Evolutionary conservation across 2,888 invertebrate species (phyloP).

Genomic region (Drosophila nr. perissopoda): DNA sequence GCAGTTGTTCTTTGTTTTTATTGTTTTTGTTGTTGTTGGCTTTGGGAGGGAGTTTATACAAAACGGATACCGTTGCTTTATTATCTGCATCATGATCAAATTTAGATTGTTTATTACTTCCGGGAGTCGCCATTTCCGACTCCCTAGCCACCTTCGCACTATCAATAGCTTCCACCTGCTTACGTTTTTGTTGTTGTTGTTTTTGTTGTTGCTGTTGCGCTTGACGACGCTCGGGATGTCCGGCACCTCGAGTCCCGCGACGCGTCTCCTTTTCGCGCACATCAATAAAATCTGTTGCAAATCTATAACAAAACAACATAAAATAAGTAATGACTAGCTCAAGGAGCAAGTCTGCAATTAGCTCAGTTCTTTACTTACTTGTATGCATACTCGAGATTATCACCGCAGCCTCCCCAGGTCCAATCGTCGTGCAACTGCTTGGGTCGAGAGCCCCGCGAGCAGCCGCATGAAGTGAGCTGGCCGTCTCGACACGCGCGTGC

Average conservation of each 20-base stretch:
- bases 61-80: conserved; percentile 17
- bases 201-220: conserved; percentile 30
- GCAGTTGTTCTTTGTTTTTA: conserved; percentile 22
- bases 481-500: conserved; percentile 97
- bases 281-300: conserved; percentile 97
- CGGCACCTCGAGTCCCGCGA: conserved; percentile 90
- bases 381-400: conserved; percentile 98
- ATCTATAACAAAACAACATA: conserved; percentile 86
- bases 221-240: conserved; percentile 67
- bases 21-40: conserved; percentile 13
- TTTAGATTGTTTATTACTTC: conserved; percentile 10
- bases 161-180: conserved; percentile 72
- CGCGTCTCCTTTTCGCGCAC: conserved; percentile 95
- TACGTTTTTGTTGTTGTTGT: conserved; percentile 53
- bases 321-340: neutral
- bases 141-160: conserved; percentile 48
- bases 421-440: conserved; percentile 94
- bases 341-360: too few species aligned
- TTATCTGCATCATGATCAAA: conserved; percentile 5
- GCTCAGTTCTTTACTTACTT: conserved; percentile 88
- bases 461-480: conserved; percentile 94
- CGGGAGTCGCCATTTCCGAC: conserved; percentile 20
- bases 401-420: conserved; percentile 99
- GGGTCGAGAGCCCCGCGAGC: conserved; percentile 93
- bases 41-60: conserved; percentile 18